phyloP scores from a whole-genome alignment of 2,113 vertebrate genomes.

The Brienomyrus longianalis region DNA sequence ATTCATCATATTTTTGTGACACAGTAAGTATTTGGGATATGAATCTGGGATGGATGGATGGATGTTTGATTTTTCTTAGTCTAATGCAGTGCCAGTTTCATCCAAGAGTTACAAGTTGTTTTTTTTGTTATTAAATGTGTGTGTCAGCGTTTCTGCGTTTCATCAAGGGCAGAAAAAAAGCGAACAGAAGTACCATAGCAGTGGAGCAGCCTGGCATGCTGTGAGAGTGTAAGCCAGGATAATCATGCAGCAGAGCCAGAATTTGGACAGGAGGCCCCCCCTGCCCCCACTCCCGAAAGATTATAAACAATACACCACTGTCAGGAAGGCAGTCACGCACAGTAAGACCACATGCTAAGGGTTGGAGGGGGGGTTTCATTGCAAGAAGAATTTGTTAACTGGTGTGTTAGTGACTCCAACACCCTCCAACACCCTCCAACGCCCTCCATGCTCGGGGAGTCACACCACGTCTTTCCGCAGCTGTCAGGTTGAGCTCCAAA shows the following conservation, averaged over 20 bases:
- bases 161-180: neutral
- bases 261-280: neutral
- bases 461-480: neutral
- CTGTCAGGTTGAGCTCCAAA: neutral
- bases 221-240: neutral
- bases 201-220: neutral
- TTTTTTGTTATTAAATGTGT: neutral
- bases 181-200: neutral
- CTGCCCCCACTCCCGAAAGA: neutral
- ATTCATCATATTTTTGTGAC: too few species aligned
- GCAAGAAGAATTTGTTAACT: neutral
- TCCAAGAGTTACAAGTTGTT: neutral
- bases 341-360: neutral
- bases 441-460: neutral
- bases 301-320: constrained; percentile 18
- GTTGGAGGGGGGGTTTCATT: neutral
- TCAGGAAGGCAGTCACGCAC: neutral
- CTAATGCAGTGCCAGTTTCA: neutral
- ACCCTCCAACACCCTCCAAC: too few species aligned
- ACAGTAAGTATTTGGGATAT: neutral
- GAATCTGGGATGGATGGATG: neutral
- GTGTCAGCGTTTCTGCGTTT: neutral
- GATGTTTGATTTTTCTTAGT: neutral
- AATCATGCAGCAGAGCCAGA: neutral
- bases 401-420: neutral